Evolutionary conservation across 2,888 invertebrate species (phyloP), one percentile per base, ranked within the genome.

Genomic region (Empis stercorea): DNA sequence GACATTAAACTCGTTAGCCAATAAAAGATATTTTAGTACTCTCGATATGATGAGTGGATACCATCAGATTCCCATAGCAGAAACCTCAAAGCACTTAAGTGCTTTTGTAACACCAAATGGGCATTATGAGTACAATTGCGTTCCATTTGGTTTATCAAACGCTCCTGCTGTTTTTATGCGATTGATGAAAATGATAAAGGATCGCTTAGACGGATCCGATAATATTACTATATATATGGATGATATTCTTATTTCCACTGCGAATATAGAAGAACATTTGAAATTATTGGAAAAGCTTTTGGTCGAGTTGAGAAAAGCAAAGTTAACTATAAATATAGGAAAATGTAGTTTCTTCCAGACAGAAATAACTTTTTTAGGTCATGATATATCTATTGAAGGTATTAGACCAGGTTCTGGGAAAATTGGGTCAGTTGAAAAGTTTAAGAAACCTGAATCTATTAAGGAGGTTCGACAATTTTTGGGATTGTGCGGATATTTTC

Each of bases 401-500:
- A 41, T 46, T 14, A 17, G 27, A 6, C 40, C 41, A 42, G 36
- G 46, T 62, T 30, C 43, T 61, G 13, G 61, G 61, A 2, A 20
- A 20, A 32, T 32, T 32, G 10, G 4, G 13, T 32, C 53, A 2
- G 45, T 57, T 14, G 23, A 42, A 23, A 47, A 57, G 34, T 56
- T 53, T 9, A 55, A 55, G 1, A 37, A 13, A 1, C 57, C 58
- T 1, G 47, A 44, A 16, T 45, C 32, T 10, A 16, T 44, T 0
- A 57, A 54, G 41, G 52, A 56, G n/a, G 49, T 59, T 1, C 52
- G 54, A 45, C 48, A 52, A 42, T 62, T 63, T 30, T 43, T 61
- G 11, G 62, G 61, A 2, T 43, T 62, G 10, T 47, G 54, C 1
- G 55, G 58, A 0, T 65, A 62, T 40, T 63, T 61, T 30, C 30